Percentiles rank a stretch among this genome's conserved stretches.
Conservation (phyloP, 1,140 invertebrate species). For the Portunus trituberculatus region DNA sequence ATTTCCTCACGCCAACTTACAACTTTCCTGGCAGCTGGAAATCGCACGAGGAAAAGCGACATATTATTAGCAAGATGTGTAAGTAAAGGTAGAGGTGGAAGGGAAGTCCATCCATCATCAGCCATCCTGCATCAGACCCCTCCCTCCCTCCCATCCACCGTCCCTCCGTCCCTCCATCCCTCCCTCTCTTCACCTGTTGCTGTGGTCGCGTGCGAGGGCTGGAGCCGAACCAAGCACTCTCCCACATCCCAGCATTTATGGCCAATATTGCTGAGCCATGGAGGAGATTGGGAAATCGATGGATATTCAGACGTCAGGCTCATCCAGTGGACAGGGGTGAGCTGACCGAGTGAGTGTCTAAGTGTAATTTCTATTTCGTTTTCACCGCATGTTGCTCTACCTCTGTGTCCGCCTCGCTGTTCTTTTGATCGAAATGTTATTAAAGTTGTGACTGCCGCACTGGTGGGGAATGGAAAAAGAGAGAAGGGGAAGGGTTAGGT, state of each 20-base stretch:
- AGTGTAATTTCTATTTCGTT: neutral
- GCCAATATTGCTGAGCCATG: neutral
- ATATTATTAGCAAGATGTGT: too few relatives aligned
- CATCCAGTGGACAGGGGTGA: neutral
- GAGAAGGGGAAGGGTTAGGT: neutral
- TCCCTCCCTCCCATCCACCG: neutral
- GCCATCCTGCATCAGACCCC: too few relatives aligned
- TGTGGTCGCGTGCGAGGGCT: neutral
- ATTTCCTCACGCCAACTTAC: too few relatives aligned
- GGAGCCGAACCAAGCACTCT: neutral
- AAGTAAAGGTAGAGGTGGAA: too few relatives aligned
- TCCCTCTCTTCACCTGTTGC: neutral
- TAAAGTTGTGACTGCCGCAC: neutral
- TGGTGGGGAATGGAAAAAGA: neutral
- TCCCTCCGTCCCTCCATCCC: neutral
- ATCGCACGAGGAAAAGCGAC: too few relatives aligned
- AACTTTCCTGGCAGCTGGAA: too few relatives aligned
- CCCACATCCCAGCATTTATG: neutral
- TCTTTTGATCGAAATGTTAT: neutral
- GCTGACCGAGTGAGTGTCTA: neutral
- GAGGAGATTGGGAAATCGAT: neutral
- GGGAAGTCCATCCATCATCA: neutral
- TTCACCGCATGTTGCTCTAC: neutral
- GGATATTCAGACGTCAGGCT: neutral
- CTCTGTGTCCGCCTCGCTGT: neutral